Evolutionary conservation across 2,888 invertebrate species (phyloP).

Genomic region (Ischnus inquisitorius): DNA sequence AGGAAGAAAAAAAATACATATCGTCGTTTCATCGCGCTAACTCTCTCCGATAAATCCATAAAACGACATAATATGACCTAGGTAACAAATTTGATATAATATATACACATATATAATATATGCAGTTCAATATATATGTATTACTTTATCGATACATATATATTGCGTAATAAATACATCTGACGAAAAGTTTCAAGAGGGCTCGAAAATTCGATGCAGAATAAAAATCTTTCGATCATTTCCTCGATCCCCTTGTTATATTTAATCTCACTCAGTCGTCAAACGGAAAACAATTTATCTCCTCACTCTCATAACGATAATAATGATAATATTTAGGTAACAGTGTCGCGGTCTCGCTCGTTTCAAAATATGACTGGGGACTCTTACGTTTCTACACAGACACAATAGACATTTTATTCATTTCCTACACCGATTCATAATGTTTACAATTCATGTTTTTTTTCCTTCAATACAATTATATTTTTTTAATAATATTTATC

Average conservation of each 20-base stretch:
- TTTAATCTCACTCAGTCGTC: slow-evolving; percentile 12
- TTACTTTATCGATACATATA: slow-evolving; percentile 6
- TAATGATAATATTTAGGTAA: slow-evolving; percentile 66
- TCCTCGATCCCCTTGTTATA: not conserved
- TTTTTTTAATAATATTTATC: slow-evolving; percentile 62
- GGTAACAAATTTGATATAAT: slow-evolving; percentile 70
- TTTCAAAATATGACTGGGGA: slow-evolving; percentile 80
- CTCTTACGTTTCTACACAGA: slow-evolving; percentile 70
- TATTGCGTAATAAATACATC: slow-evolving; percentile 39
- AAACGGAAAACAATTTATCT: slow-evolving; percentile 45
- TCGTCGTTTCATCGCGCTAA: slow-evolving; percentile 28
- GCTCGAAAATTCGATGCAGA: slow-evolving; percentile 22
- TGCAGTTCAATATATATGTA: slow-evolving; percentile 36
- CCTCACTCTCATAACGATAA: slow-evolving; percentile 46
- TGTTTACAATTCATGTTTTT: slow-evolving; percentile 59
- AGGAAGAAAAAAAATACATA: slow-evolving; percentile 25
- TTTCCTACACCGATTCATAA: slow-evolving; percentile 62
- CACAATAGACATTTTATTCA: slow-evolving; percentile 61
- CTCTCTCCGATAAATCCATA: slow-evolving; percentile 50
- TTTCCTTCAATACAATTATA: slow-evolving; percentile 46
- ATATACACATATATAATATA: slow-evolving; percentile 63
- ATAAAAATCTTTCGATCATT: slow-evolving; percentile 6
- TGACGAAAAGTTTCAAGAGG: slow-evolving; percentile 36
- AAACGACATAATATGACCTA: slow-evolving; percentile 62
- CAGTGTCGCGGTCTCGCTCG: slow-evolving; percentile 72